Evolutionary conservation across 2,113 vertebrate genomes (phyloP), one percentile per base, ranked within the genome.

Genomic region (Mugil cephalus): DNA sequence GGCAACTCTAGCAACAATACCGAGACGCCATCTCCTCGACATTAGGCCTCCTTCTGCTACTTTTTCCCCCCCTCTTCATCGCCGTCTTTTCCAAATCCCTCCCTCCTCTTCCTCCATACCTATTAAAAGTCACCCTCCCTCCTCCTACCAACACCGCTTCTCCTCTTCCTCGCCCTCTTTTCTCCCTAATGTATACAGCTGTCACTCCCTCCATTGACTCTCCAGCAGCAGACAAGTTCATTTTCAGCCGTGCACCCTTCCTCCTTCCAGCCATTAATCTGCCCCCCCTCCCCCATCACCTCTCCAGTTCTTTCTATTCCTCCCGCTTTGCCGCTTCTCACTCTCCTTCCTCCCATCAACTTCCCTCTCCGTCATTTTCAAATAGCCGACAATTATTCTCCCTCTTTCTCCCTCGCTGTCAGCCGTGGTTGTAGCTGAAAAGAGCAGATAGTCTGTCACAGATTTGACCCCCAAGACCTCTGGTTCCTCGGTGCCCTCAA

Each of bases 181-280:
- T 72, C 52, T 38, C 61, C 67, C 63, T 84, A 81, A 82, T 89
- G 75, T 71, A 83, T 86, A 85, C 38, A 75, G 73, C 82, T 87
- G 90, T 90, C 86, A 81, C 79, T 79, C 84, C 85, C 77, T 87
- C 75, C 83, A 88, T 69, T 87, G 87, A 72, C 56, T 84, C 62
- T 77, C 67, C 39, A 73, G 77, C 69, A 61, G 75, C 60, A 62
- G 82, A 84, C 74, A 83, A 89, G 79, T 90, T 89, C 79, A 89
- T 90, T 88, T 88, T 86, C 85, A 79, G 81, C 72, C 10, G 0
- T 35, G 39, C 69, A 61, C 69, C 65, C 60, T 85, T 70, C 48
- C 48, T 80, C 64, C 67, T 74, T 55, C 54, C 64, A 30, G 51
- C 68, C 75, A 84, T 91, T 74, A 83, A 85, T 84, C 79, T 66